Conservation (phyloP, 1,140 invertebrate genomes). For the Heliconius eleuchia region DNA sequence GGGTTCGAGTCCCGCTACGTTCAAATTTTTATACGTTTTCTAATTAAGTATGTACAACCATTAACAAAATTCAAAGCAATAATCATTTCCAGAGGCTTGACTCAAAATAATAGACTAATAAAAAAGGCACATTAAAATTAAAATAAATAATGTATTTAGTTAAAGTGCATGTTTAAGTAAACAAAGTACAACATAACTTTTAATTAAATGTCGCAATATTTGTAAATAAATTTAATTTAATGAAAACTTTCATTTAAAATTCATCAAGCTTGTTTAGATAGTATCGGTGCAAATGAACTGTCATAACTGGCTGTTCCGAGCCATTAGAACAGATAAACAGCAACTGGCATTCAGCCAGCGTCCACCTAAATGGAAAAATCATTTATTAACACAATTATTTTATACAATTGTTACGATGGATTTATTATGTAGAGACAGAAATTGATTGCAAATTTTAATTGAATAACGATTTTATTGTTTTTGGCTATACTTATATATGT, state of each 20-base stretch:
- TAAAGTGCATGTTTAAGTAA: too few species aligned
- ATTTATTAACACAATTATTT: conserved; percentile 38
- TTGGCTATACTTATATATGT: not conserved
- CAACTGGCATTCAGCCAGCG: conserved; percentile 28
- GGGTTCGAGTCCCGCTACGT: too few species aligned
- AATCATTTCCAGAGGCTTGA: too few species aligned
- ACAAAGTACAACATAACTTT: not conserved
- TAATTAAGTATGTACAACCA: too few species aligned
- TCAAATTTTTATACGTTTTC: too few species aligned
- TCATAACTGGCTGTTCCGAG: conserved; percentile 46
- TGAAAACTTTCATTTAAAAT: conserved; percentile 30
- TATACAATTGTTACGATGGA: conserved; percentile 25
- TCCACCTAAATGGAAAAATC: conserved; percentile 37
- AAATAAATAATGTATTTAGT: too few species aligned
- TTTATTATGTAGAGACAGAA: conserved; percentile 25
- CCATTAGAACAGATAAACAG: conserved; percentile 37
- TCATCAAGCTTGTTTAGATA: conserved; percentile 35
- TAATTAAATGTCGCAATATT: conserved; percentile 8
- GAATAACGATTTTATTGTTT: conserved; percentile 23
- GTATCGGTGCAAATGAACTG: conserved; percentile 44
- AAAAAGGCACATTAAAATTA: too few species aligned
- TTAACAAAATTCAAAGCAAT: too few species aligned
- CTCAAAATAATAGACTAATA: too few species aligned
- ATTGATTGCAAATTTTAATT: conserved; percentile 30
- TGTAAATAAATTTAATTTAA: conserved; percentile 4